Percentiles rank a stretch among this genome's conserved stretches.
phyloP scores from a whole-genome alignment of 2,888 invertebrate species.

The Actias luna region DNA sequence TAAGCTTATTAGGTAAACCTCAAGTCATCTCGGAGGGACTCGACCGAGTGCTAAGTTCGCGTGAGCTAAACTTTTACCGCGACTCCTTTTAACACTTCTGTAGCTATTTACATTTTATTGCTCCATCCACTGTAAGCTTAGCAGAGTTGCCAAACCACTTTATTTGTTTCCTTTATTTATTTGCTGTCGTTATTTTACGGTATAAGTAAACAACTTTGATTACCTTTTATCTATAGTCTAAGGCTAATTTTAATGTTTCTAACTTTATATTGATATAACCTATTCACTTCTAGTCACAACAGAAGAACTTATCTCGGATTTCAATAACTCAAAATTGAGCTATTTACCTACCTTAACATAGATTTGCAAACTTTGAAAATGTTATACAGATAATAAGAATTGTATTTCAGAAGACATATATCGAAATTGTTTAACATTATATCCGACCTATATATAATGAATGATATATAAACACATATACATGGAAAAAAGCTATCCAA shows the following conservation, averaged over 20 bases:
- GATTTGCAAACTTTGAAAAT: background rate
- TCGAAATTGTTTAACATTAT: too few species aligned
- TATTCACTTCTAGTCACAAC: constrained; percentile 6
- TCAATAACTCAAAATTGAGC: constrained; percentile 9
- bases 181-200: constrained; percentile 40
- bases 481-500: too few species aligned
- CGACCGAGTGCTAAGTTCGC: constrained; percentile 65
- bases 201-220: constrained; percentile 43
- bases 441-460: too few species aligned
- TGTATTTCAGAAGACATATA: background rate
- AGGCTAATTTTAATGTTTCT: constrained; percentile 21
- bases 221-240: constrained; percentile 26
- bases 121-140: constrained; percentile 49
- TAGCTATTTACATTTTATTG: constrained; percentile 73
- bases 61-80: constrained; percentile 63
- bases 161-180: constrained; percentile 59
- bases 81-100: constrained; percentile 70
- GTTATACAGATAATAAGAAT: background rate
- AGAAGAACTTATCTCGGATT: constrained; percentile 3
- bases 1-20: constrained; percentile 23
- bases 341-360: constrained; percentile 2
- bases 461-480: too few species aligned
- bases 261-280: constrained; percentile 15
- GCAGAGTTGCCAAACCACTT: constrained; percentile 52
- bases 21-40: constrained; percentile 37